Conservation (phyloP, 2,888 invertebrate genomes). For the Drosophila histrio region DNA sequence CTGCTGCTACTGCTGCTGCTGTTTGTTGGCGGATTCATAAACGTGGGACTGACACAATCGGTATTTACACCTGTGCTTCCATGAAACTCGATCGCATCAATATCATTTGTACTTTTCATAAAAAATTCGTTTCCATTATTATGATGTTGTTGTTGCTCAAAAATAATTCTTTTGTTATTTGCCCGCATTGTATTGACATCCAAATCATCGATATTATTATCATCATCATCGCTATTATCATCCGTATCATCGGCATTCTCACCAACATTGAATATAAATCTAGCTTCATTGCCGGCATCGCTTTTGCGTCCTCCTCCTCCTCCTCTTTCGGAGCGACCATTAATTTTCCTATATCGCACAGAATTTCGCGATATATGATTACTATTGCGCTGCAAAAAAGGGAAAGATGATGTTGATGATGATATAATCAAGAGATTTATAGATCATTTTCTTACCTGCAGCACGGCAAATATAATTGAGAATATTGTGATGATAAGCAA, state of each 20-base stretch:
- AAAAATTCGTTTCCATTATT: slow-evolving; percentile 68
- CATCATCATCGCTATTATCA: slow-evolving; percentile 52
- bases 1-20: slow-evolving; percentile 13
- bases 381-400: slow-evolving; percentile 75
- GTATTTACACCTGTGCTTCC: slow-evolving; percentile 36
- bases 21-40: slow-evolving; percentile 11
- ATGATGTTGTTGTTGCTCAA: slow-evolving; percentile 46
- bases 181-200: slow-evolving; percentile 10
- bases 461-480: slow-evolving; percentile 88
- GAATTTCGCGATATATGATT: slow-evolving; percentile 76
- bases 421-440: neutral
- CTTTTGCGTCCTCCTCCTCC: slow-evolving; percentile 9
- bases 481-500: slow-evolving; percentile 89
- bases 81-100: slow-evolving; percentile 75
- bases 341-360: slow-evolving; percentile 82
- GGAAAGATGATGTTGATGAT: neutral
- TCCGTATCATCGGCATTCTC: slow-evolving; percentile 69
- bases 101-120: slow-evolving; percentile 73
- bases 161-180: slow-evolving; percentile 42
- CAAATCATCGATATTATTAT: slow-evolving; percentile 56
- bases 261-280: slow-evolving; percentile 65
- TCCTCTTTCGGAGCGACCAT: slow-evolving; percentile 39
- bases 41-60: slow-evolving; percentile 17
- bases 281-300: slow-evolving; percentile 54
- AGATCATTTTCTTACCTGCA: slow-evolving; percentile 87